These are phyloP conservation scores for Phalanger gymnotis DNA, from an alignment of 2,797 vertebrate genomes.

Conservation along the genomic window DNA sequence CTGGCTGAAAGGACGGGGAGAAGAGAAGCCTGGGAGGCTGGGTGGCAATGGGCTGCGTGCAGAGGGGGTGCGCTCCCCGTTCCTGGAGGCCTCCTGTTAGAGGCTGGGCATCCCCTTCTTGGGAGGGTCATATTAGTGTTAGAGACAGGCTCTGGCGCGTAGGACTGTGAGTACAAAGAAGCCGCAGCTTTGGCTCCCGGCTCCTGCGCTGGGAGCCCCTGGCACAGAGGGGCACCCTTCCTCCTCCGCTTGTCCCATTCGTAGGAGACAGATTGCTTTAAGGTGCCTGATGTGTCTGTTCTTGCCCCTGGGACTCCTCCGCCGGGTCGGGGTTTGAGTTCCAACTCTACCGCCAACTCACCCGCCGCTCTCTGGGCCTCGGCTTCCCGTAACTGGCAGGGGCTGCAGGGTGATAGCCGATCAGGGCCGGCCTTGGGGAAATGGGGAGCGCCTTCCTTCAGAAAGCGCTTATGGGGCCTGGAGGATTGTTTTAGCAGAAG, in stretches of 20 bases:
- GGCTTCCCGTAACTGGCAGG: not conserved
- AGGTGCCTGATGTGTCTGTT: not conserved
- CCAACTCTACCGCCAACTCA: not conserved
- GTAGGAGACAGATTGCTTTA: not conserved
- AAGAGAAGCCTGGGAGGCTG: too few species aligned
- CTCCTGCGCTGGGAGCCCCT: not conserved
- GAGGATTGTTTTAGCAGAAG: not conserved
- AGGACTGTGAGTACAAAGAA: not conserved
- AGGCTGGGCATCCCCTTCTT: too few species aligned
- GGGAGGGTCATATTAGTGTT: not conserved
- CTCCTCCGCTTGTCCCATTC: not conserved
- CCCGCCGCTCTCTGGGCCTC: not conserved
- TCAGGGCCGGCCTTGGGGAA: not conserved
- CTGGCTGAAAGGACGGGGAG: too few species aligned
- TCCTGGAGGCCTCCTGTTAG: too few species aligned
- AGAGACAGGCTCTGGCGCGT: too few species aligned
- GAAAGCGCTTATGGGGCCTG: not conserved
- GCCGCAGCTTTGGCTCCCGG: not conserved
- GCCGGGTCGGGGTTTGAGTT: too few species aligned
- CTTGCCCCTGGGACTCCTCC: too few species aligned
- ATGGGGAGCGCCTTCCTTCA: not conserved
- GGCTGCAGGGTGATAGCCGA: not conserved
- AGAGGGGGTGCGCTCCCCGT: too few species aligned
- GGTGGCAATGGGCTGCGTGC: too few species aligned
- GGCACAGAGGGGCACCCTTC: too few species aligned